Conservation (phyloP, 2,888 invertebrate genomes). For the Drosophila kanekoi region DNA sequence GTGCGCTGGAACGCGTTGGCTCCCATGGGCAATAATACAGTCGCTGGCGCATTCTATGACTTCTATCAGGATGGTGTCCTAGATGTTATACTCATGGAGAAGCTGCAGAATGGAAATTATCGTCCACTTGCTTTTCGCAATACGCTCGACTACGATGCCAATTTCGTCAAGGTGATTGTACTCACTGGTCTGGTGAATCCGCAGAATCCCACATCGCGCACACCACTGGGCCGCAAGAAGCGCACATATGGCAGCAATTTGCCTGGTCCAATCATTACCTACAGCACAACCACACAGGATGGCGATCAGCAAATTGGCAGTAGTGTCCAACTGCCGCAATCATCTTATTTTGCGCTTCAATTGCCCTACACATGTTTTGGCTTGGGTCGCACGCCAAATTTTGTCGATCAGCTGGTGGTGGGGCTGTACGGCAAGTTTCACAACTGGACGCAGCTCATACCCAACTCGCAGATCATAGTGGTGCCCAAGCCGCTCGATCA, state of each 20-base stretch:
- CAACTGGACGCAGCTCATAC: conserved; percentile 96
- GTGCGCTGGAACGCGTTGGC: conserved; percentile 91
- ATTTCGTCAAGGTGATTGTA: conserved; percentile 98
- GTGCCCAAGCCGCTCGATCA: conserved; percentile 93
- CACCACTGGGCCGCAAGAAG: conserved; percentile 90
- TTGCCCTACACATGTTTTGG: conserved; percentile 98
- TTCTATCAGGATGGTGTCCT: conserved; percentile 96
- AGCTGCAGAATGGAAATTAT: conserved; percentile 86
- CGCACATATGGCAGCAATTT: conserved; percentile 95
- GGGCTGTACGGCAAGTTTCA: conserved; percentile 90
- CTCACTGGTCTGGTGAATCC: conserved; percentile 92
- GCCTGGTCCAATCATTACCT: conserved; percentile 95
- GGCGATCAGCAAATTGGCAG: conserved; percentile 92
- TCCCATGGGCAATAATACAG: conserved; percentile 90
- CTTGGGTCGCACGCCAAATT: conserved; percentile 98
- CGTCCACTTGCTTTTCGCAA: conserved; percentile 93
- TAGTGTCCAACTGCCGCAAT: conserved; percentile 95
- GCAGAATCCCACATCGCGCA: conserved; percentile 89
- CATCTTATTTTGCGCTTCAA: conserved; percentile 96
- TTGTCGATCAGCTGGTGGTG: conserved; percentile 95
- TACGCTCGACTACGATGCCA: conserved; percentile 96
- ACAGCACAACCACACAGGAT: conserved; percentile 95
- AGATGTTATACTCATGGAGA: conserved; percentile 92
- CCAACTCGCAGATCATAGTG: conserved; percentile 98
- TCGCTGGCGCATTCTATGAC: conserved; percentile 96